These are phyloP conservation scores for Gouania willdenowi DNA, from an alignment of 2,797 vertebrate genomes.

Conservation along the genomic window DNA sequence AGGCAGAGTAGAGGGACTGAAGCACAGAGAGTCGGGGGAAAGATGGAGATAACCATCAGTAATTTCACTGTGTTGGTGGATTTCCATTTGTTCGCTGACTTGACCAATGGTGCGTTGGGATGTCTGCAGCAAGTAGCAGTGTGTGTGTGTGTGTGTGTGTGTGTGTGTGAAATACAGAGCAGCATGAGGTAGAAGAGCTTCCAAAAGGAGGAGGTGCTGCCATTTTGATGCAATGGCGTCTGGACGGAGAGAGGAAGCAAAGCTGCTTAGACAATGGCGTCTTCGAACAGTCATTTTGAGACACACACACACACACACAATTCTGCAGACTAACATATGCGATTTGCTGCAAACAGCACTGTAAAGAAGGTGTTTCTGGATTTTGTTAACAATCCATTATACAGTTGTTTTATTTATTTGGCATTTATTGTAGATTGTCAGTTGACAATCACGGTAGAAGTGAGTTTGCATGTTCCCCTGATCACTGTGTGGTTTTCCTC, in stretches of 20 bases:
- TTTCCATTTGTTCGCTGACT: conserved; percentile 71
- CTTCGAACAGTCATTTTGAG: background rate
- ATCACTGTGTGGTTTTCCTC: no score
- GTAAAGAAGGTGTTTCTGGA: no score
- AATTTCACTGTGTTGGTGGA: conserved; percentile 70
- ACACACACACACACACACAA: background rate
- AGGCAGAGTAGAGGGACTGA: conserved; percentile 12
- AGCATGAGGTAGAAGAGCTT: conserved; percentile 4
- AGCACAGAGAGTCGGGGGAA: conserved; percentile 19
- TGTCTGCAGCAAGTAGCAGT: conserved; percentile 40
- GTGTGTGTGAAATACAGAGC: conserved; percentile 18
- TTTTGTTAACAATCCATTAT: no score
- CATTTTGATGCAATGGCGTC: conserved; percentile 27
- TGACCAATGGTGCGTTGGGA: conserved; percentile 61
- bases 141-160: conserved; percentile 9
- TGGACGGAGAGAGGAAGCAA: conserved; percentile 9
- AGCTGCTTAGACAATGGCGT: conserved; percentile 12
- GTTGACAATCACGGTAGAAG: no score
- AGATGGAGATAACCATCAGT: conserved; percentile 72
- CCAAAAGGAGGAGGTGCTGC: conserved; percentile 21
- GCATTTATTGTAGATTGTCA: no score
- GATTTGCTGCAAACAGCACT: no score
- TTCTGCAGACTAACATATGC: no score
- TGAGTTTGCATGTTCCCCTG: no score
- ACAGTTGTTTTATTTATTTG: no score